phyloP scores from a whole-genome alignment of 2,113 vertebrate genomes.

The Zosterops pallidus region DNA sequence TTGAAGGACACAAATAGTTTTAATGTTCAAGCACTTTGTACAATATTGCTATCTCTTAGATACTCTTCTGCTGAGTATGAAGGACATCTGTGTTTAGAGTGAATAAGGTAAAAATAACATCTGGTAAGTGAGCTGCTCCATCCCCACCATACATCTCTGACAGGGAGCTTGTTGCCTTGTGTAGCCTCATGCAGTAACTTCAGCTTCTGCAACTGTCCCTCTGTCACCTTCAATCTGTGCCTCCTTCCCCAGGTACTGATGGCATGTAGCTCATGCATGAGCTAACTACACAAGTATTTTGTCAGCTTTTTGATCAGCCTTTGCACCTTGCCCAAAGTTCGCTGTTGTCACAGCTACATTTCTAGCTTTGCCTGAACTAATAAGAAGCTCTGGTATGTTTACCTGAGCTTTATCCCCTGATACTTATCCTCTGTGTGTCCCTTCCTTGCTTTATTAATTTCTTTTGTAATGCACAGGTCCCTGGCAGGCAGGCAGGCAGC shows the following conservation, averaged over 20 bases:
- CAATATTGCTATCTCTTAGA: not conserved
- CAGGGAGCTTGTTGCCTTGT: not conserved
- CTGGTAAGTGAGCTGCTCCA: not conserved
- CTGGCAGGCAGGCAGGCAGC: not conserved
- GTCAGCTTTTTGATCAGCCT: slow-evolving; percentile 39
- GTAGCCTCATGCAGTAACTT: not conserved
- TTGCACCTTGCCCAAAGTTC: slow-evolving; percentile 39
- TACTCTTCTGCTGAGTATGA: not conserved
- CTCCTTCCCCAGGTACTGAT: not conserved
- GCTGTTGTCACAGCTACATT: slow-evolving; percentile 7
- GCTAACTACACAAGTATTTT: slow-evolving; percentile 23
- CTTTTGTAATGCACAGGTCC: not conserved
- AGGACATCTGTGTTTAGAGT: not conserved
- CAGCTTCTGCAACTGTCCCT: not conserved
- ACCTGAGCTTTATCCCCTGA: not conserved
- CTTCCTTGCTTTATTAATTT: not conserved
- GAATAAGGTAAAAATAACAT: not conserved
- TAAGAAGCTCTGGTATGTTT: slow-evolving; percentile 15
- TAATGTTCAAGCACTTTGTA: not conserved
- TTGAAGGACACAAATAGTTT: not conserved
- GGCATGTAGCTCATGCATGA: not conserved
- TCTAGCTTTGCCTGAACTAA: not conserved
- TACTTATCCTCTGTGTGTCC: not conserved
- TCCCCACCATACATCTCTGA: fast-evolving
- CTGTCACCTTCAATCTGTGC: not conserved